Percentiles rank a stretch among this genome's conserved stretches.
Evolutionary conservation across 2,888 invertebrate genomes (phyloP).

Genomic region (Catotricha subobsoleta): DNA sequence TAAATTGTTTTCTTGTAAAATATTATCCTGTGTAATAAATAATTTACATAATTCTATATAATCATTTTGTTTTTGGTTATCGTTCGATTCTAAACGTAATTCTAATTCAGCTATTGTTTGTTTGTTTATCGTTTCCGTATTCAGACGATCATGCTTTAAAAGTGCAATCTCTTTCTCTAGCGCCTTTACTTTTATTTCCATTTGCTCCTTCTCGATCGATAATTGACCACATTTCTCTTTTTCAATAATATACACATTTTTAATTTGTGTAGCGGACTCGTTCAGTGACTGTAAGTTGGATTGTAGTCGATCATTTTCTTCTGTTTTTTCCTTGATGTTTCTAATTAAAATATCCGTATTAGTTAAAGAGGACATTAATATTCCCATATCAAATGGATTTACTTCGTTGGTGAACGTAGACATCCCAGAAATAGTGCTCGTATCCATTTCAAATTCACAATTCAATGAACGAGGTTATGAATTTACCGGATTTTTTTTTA

Average conservation of each 20-base stretch:
- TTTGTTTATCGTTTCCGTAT: slow-evolving; percentile 3
- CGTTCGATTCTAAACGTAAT: background rate
- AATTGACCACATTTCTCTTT: slow-evolving; percentile 4
- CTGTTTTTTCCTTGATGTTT: background rate
- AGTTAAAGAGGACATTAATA: background rate
- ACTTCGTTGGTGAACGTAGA: too few species aligned
- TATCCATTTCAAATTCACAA: too few species aligned
- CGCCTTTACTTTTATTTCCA: background rate
- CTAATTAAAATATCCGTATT: slow-evolving; percentile 1
- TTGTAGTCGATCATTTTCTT: background rate
- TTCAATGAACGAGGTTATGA: too few species aligned
- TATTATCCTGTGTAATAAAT: background rate
- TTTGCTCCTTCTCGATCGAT: background rate
- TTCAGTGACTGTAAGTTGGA: slow-evolving; percentile 1
- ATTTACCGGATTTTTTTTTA: too few species aligned
- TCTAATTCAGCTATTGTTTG: slow-evolving; percentile 6
- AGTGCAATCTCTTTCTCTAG: background rate
- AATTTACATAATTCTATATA: slow-evolving; percentile 3
- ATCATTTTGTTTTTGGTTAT: too few species aligned
- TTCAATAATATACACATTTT: slow-evolving; percentile 8
- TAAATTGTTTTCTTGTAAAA: slow-evolving; percentile 1
- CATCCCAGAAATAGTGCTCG: too few species aligned
- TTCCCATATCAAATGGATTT: slow-evolving; percentile 1
- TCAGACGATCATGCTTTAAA: slow-evolving; percentile 5
- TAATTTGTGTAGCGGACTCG: slow-evolving; percentile 7